Evolutionary conservation across 1,140 invertebrate genomes (phyloP).

Genomic region (Brachionus paranguensis): DNA sequence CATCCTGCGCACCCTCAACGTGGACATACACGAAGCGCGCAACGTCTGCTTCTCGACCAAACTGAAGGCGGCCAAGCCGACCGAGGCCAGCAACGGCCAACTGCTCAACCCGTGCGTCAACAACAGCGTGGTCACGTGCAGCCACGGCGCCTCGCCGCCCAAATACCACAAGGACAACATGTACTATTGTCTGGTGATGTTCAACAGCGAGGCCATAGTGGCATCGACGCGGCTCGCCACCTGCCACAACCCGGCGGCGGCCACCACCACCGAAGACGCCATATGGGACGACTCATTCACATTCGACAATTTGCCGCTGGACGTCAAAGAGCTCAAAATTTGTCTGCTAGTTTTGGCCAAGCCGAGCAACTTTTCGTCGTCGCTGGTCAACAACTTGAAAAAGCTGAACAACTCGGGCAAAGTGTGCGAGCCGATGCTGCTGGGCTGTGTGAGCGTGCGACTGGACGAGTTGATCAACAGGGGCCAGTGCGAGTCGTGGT

Average conservation of each 20-base stretch:
- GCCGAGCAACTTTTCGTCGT: slow-evolving; percentile 13
- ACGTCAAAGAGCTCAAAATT: slow-evolving; percentile 34
- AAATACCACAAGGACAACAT: slow-evolving; percentile 20
- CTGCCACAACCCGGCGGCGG: neutral
- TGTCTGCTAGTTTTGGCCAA: slow-evolving; percentile 7
- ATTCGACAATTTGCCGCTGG: slow-evolving; percentile 23
- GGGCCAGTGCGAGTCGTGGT: slow-evolving; percentile 24
- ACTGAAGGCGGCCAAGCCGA: neutral
- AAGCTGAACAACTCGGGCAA: slow-evolving; percentile 17
- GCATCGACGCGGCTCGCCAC: neutral
- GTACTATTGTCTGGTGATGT: slow-evolving; percentile 35
- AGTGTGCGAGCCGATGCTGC: neutral
- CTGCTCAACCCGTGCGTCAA: neutral
- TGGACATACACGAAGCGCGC: slow-evolving; percentile 31
- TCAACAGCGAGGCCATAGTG: neutral
- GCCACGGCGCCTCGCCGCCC: neutral
- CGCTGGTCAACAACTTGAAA: slow-evolving; percentile 30
- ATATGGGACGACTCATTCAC: slow-evolving; percentile 38
- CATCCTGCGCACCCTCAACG: slow-evolving; percentile 3
- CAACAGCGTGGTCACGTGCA: neutral
- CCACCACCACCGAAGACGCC: neutral
- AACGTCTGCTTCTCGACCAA: slow-evolving; percentile 1
- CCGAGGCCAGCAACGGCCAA: neutral
- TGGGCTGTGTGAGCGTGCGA: neutral
- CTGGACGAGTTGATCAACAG: slow-evolving; percentile 6